Conservation (phyloP, 1,140 invertebrate species). For the Stegodyphus mimosarum region DNA sequence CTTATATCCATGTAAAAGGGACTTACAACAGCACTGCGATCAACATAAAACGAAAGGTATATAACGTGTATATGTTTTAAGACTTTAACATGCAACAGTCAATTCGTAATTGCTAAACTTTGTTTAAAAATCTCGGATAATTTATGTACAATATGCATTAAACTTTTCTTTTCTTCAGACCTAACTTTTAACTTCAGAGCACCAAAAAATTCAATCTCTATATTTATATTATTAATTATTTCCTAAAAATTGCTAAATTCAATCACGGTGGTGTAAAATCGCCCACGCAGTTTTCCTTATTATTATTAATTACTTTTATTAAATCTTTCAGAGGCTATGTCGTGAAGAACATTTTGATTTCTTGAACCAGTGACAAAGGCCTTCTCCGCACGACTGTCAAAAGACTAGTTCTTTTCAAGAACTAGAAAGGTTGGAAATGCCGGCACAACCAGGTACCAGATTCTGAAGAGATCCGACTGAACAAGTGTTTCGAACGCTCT, state of each 20-base stretch:
- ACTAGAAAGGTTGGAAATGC: background rate
- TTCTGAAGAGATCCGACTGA: no score
- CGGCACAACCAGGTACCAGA: background rate
- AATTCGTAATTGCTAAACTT: slow-evolving; percentile 43
- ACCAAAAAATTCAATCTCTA: slow-evolving; percentile 57
- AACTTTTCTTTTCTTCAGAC: slow-evolving; percentile 42
- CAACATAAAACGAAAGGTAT: background rate
- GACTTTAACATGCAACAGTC: slow-evolving; percentile 52
- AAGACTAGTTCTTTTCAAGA: background rate
- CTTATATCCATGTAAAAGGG: no score
- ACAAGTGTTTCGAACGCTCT: no score
- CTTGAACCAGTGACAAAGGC: no score
- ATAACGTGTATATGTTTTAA: slow-evolving; percentile 46
- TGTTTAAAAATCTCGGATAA: slow-evolving; percentile 40
- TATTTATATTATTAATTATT: slow-evolving; percentile 50
- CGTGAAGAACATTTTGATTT: no score
- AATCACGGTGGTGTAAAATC: slow-evolving; percentile 44
- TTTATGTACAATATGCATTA: slow-evolving; percentile 51
- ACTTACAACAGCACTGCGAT: background rate
- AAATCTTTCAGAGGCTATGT: no score
- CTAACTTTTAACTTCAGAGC: slow-evolving; percentile 50
- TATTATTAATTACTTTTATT: no score
- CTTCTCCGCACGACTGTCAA: background rate
- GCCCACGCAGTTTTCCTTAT: background rate
- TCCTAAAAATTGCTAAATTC: slow-evolving; percentile 59